These are phyloP conservation scores for Karalla daura DNA, from an alignment of 2,797 vertebrate species.

Conservation along the genomic window DNA sequence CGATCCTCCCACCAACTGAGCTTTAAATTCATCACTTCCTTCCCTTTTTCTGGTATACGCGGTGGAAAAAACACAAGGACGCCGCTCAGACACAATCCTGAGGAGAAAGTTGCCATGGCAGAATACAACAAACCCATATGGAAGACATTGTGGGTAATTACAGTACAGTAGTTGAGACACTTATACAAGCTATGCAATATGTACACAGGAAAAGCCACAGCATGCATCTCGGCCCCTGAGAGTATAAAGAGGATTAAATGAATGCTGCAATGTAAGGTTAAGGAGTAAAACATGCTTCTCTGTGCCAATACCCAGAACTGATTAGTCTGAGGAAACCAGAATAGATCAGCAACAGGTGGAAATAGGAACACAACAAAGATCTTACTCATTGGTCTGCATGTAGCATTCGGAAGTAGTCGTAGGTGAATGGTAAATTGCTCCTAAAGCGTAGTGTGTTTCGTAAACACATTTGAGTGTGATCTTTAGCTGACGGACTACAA, in stretches of 20 bases:
- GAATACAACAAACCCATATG: conserved; percentile 66
- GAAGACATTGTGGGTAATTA: conserved; percentile 75
- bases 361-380: conserved; percentile 31
- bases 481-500: conserved; percentile 28
- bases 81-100: conserved; percentile 16
- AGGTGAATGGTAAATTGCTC: conserved; percentile 13
- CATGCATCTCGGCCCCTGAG: conserved; percentile 28
- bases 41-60: conserved; percentile 34
- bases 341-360: conserved; percentile 60
- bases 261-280: conserved; percentile 33
- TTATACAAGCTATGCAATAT: conserved; percentile 73
- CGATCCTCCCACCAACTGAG: conserved; percentile 16
- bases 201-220: conserved; percentile 71
- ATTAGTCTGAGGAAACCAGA: conserved; percentile 40
- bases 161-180: conserved; percentile 77
- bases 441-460: conserved; percentile 3
- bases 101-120: conserved; percentile 27
- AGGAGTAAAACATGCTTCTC: conserved; percentile 25
- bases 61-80: conserved; percentile 26
- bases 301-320: conserved; percentile 39
- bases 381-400: conserved; percentile 2
- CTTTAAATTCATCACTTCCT: conserved; percentile 26
- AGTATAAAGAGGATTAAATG: not conserved
- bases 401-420: conserved; percentile 9
- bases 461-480: conserved; percentile 14